Evolutionary conservation across 1,140 invertebrate genomes (phyloP).

Genomic region (Cherax destructor): DNA sequence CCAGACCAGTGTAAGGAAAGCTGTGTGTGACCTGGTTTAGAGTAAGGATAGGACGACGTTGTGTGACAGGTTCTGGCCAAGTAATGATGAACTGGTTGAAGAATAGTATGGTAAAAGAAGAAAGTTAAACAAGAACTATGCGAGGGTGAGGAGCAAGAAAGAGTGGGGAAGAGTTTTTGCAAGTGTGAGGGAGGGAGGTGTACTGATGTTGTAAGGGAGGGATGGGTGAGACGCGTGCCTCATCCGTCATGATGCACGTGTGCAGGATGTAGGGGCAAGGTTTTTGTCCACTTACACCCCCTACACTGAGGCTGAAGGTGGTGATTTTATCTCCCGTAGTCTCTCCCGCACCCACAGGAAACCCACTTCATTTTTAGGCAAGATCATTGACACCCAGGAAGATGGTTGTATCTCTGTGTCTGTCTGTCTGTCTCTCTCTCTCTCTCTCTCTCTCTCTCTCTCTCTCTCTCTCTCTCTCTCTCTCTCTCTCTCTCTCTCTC

Average conservation of each 20-base stretch:
- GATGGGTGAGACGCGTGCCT: too few relatives aligned
- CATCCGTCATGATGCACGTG: background rate
- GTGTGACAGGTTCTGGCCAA: too few relatives aligned
- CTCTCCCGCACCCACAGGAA: background rate
- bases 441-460: conserved; percentile 7
- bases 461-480: background rate
- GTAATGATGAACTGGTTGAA: too few relatives aligned
- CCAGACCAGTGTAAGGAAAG: too few relatives aligned
- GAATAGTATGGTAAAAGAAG: background rate
- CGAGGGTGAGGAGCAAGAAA: background rate
- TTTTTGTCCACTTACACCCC: background rate
- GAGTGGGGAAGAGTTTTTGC: background rate
- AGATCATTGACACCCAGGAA: background rate
- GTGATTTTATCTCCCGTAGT: background rate
- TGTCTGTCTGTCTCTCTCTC: background rate
- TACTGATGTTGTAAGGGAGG: too few relatives aligned
- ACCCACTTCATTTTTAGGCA: background rate
- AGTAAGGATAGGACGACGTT: too few relatives aligned
- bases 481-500: background rate
- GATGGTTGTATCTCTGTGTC: background rate
- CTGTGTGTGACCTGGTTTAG: too few relatives aligned
- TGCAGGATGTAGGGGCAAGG: background rate
- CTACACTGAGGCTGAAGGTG: background rate
- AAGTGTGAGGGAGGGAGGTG: background rate
- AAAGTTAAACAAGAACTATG: background rate